These are phyloP conservation scores for Trachelus iudaicus DNA, from an alignment of 2,888 invertebrate species.

Conservation along the genomic window DNA sequence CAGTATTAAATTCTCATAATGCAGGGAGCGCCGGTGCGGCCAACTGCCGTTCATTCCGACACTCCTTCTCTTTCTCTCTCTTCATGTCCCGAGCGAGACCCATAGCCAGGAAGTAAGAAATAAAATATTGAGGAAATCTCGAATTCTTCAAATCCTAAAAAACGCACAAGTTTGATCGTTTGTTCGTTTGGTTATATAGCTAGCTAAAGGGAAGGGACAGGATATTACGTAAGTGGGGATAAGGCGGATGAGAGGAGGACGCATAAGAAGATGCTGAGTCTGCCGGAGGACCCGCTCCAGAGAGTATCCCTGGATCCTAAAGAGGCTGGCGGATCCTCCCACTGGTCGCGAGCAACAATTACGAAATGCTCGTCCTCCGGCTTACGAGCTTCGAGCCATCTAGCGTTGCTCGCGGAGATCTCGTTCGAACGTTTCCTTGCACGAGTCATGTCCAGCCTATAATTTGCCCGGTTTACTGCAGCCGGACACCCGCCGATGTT, in stretches of 20 bases:
- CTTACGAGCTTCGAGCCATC: background rate
- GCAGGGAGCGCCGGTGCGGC: too few relatives aligned
- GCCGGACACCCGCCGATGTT: background rate
- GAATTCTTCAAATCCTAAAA: too few relatives aligned
- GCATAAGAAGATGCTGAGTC: background rate
- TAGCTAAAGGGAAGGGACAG: too few relatives aligned
- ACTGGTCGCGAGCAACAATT: background rate
- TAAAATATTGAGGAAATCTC: too few relatives aligned
- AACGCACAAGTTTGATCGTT: too few relatives aligned
- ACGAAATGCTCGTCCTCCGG: background rate
- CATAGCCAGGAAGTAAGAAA: too few relatives aligned
- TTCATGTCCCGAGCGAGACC: too few relatives aligned
- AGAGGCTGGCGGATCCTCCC: background rate
- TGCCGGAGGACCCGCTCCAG: background rate
- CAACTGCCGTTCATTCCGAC: too few relatives aligned
- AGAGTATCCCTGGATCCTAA: background rate
- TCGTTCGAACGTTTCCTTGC: background rate
- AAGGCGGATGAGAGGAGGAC: too few relatives aligned
- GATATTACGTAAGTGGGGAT: too few relatives aligned
- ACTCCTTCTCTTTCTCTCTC: too few relatives aligned
- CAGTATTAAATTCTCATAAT: background rate
- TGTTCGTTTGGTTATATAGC: too few relatives aligned
- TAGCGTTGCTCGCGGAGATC: background rate
- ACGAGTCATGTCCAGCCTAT: slow-evolving; percentile 7
- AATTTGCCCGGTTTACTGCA: slow-evolving; percentile 6